A percentile compares a stretch with the other conserved stretches of the same genome.
Evolutionary conservation across 1,140 invertebrate species (phyloP).

Genomic region (Trinorchestia longiramus): DNA sequence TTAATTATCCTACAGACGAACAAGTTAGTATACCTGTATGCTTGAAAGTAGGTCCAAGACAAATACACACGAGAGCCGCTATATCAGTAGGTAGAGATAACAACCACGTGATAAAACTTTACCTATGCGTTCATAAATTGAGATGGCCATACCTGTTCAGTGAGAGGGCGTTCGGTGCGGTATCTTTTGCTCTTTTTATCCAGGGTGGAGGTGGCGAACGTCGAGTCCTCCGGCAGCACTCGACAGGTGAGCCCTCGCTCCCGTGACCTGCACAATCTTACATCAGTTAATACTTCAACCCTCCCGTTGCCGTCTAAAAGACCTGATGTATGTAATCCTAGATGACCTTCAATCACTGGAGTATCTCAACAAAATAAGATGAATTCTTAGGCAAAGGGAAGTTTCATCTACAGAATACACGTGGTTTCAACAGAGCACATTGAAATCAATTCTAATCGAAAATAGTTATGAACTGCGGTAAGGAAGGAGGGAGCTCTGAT

Average conservation of each 20-base stretch:
- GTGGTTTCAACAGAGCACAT: too few species aligned
- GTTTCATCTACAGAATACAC: too few species aligned
- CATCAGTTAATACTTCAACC: neutral
- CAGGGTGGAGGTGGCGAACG: slow-evolving; percentile 19
- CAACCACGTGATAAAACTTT: slow-evolving; percentile 1
- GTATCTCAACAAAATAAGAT: too few species aligned
- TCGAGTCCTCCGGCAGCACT: slow-evolving; percentile 52
- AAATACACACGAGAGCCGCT: neutral
- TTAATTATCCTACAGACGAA: neutral
- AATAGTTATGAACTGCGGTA: too few species aligned
- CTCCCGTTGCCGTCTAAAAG: neutral
- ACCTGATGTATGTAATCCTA: neutral
- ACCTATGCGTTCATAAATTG: too few species aligned
- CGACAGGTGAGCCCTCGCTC: slow-evolving; percentile 56
- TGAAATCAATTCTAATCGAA: too few species aligned
- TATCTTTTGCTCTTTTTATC: slow-evolving; percentile 63
- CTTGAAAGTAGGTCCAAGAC: neutral
- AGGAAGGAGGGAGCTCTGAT: too few species aligned
- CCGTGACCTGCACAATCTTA: neutral
- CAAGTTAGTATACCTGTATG: neutral
- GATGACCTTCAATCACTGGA: too few species aligned
- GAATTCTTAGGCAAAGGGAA: too few species aligned
- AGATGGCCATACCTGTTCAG: slow-evolving; percentile 50
- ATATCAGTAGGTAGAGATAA: neutral
- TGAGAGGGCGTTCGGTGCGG: slow-evolving; percentile 56